These are phyloP conservation scores for Metacarcinus magister DNA, from an alignment of 2,888 invertebrate species.

Conservation along the genomic window DNA sequence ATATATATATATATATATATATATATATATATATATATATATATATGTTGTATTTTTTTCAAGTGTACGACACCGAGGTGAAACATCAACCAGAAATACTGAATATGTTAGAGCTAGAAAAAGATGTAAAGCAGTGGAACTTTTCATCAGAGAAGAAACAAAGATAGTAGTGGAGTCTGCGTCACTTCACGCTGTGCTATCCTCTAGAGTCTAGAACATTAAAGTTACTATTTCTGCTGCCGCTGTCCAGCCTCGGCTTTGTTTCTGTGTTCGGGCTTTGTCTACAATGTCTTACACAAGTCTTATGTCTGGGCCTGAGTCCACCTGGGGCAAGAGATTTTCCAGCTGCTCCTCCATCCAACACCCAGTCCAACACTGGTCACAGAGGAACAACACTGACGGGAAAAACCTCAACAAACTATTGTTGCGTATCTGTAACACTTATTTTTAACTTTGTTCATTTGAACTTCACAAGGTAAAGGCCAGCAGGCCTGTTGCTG, in stretches of 20 bases:
- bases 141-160: not conserved
- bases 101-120: not conserved
- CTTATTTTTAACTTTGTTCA: not conserved
- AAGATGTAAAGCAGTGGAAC: not conserved
- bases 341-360: too few relatives aligned
- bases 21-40: not conserved
- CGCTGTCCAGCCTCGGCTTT: not conserved
- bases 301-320: slow-evolving; percentile 8
- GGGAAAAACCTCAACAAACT: not conserved
- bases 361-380: not conserved
- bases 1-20: not conserved
- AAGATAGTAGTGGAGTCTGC: not conserved
- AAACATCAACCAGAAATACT: not conserved
- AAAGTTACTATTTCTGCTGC: slow-evolving; percentile 4
- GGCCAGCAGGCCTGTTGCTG: too few relatives aligned
- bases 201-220: not conserved
- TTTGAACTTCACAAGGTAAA: not conserved
- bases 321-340: slow-evolving; percentile 34
- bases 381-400: not conserved
- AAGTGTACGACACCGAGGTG: not conserved
- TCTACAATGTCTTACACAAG: not conserved
- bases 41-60: not conserved
- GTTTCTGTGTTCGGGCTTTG: slow-evolving; percentile 19
- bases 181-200: not conserved
- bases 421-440: not conserved